Base-by-base conservation (phyloP, 2,888 invertebrate genomes). In the Mylabris sibirica region DNA sequence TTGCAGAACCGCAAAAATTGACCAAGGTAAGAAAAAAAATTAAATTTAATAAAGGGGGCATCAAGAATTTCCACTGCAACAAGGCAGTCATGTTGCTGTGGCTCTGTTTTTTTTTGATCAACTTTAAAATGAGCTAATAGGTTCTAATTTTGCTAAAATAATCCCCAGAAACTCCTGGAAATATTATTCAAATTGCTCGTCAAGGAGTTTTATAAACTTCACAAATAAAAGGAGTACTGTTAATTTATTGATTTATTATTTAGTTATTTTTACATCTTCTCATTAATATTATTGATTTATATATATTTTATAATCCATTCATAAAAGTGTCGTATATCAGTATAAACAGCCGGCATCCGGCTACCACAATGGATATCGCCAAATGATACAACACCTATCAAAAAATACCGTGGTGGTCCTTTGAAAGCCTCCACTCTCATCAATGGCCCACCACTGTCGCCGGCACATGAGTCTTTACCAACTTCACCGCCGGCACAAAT, bases 391-490 rank as follows among this genome's bases (percentile, higher is more conserved):
- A 91, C 81, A 5, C 92, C 92, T 61, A 89, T 83, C 9, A 89
- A 78, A 71, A 85, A 87, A 74, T 85, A 87, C 72, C 87, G 87
- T 0, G 89, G 89, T 0, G 87, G 86, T 4, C 87, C 87, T 1
- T 82, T 76, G 1, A 84, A 83, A 3, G 87, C 80, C 69, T 84
- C 87, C 3, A 87, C 79, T 61, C 80, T 80, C 80, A 85, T 83
- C 4, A 87, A 72, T 0, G 90, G 90, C 5, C 90, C 90, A 5
- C 90, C 91, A 0, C 89, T 89, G 76, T 91, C 90, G 0, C 90
- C 90, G 0, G 85, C 86, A 71, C 90, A 90, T 0, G 90, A 87
- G 75, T 90, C 90, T 67, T 87, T 85, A 64, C 89, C 89, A 0
- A 81, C 75, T 60, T 85, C 83, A 30, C 89, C 89, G 11, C 90